These are phyloP conservation scores for Cyprinodon brontotheroides DNA, from an alignment of 2,113 vertebrate species.

Conservation along the genomic window DNA sequence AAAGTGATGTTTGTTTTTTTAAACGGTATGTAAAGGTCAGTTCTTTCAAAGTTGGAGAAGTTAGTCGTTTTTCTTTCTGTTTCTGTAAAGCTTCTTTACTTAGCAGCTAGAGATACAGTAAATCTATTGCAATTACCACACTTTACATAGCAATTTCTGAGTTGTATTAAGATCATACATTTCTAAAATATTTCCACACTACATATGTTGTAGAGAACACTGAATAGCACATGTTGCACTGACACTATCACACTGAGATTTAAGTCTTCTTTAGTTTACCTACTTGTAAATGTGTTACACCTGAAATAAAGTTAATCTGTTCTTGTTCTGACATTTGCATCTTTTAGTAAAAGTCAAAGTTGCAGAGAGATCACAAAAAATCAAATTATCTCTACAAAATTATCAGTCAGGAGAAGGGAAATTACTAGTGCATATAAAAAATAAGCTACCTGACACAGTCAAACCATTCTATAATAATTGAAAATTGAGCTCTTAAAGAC, in stretches of 20 bases:
- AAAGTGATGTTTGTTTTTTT: neutral
- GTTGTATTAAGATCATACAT: too few species aligned
- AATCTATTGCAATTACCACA: neutral
- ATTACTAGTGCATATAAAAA: too few species aligned
- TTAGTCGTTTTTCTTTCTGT: neutral
- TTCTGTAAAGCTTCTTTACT: neutral
- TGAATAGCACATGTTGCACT: too few species aligned
- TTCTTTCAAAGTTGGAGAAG: slow-evolving; percentile 1
- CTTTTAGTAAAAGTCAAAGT: neutral
- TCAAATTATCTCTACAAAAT: too few species aligned
- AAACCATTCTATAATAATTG: too few species aligned
- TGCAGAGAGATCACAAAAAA: neutral
- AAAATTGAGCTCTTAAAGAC: neutral
- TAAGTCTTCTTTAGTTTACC: neutral
- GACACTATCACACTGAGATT: too few species aligned
- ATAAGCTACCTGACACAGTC: too few species aligned
- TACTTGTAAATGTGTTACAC: neutral
- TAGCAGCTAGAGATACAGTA: neutral
- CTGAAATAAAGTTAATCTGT: neutral
- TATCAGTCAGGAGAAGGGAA: too few species aligned
- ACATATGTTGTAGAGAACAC: too few species aligned
- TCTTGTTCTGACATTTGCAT: neutral
- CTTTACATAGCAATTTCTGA: too few species aligned
- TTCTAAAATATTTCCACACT: too few species aligned
- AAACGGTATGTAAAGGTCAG: neutral